Evolutionary conservation across 2,113 vertebrate genomes (phyloP).

Genomic region (Mellivora capensis): DNA sequence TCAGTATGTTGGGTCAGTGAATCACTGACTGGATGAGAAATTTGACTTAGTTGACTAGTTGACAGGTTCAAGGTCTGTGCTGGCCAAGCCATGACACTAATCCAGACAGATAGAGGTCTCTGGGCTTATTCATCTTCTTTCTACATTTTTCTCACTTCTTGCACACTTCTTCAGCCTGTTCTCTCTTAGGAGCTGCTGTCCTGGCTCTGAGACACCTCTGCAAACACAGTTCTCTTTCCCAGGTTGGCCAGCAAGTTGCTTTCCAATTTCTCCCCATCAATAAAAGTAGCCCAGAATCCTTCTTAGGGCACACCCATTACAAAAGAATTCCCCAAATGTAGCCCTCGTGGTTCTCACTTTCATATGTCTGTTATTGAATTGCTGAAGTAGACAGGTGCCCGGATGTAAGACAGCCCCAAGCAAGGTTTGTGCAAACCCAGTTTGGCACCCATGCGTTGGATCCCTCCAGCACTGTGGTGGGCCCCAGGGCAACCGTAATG

Average conservation of each 20-base stretch:
- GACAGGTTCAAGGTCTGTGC: neutral
- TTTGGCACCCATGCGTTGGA: neutral
- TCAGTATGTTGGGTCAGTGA: neutral
- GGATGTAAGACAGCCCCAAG: neutral
- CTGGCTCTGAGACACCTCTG: neutral
- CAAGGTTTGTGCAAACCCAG: neutral
- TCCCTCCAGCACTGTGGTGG: neutral
- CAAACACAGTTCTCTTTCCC: neutral
- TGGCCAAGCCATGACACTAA: rapidly evolving
- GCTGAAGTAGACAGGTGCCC: neutral
- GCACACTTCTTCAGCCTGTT: neutral
- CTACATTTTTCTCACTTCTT: neutral
- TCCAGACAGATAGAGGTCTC: neutral
- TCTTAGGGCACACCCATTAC: neutral
- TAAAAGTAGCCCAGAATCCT: neutral
- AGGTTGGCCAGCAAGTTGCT: neutral
- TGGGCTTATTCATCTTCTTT: neutral
- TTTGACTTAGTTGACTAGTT: neutral
- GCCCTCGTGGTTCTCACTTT: neutral
- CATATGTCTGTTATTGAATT: neutral
- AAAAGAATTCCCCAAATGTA: neutral
- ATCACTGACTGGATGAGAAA: neutral
- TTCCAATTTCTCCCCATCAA: neutral
- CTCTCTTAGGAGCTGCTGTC: neutral
- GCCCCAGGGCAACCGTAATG: neutral